Conservation (phyloP, 2,797 vertebrate genomes). For the Cyclopterus lumpus region DNA sequence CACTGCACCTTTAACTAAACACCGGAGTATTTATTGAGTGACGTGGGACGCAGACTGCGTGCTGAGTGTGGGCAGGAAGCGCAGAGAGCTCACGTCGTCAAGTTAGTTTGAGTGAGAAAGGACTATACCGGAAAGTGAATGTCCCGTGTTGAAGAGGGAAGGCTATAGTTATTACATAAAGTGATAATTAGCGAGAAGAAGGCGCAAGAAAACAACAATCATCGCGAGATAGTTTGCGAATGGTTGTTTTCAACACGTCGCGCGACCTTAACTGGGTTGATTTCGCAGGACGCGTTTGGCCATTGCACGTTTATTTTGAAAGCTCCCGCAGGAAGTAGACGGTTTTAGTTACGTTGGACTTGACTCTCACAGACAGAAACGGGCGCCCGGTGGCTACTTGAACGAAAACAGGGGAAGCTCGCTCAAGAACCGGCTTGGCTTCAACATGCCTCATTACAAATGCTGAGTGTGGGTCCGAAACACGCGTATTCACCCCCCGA, state of each 20-base stretch:
- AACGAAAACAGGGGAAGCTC: constrained; percentile 75
- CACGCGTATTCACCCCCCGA: constrained; percentile 44
- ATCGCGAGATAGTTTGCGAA: fast-evolving
- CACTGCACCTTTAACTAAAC: constrained; percentile 84
- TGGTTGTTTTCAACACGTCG: fast-evolving
- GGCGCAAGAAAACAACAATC: fast-evolving
- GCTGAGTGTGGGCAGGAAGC: constrained; percentile 79
- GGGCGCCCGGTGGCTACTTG: constrained; percentile 67
- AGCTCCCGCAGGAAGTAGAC: fast-evolving
- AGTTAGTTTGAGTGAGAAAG: neutral
- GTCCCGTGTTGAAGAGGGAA: fast-evolving
- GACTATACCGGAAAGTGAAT: neutral
- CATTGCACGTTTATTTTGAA: constrained; percentile 31
- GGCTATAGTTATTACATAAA: neutral
- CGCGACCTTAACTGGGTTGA: fast-evolving
- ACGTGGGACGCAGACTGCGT: constrained; percentile 79
- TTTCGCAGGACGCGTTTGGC: fast-evolving
- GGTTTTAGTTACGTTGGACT: fast-evolving
- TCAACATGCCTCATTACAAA: constrained; percentile 75
- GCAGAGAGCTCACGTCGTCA: constrained; percentile 17
- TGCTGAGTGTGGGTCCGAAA: constrained; percentile 70
- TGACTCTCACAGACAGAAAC: constrained; percentile 36
- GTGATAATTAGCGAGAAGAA: fast-evolving
- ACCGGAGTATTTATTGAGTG: constrained; percentile 52
- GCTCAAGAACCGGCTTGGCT: constrained; percentile 66